Evolutionary conservation across 2,888 invertebrate genomes (phyloP).

Genomic region (Philaethria dido): DNA sequence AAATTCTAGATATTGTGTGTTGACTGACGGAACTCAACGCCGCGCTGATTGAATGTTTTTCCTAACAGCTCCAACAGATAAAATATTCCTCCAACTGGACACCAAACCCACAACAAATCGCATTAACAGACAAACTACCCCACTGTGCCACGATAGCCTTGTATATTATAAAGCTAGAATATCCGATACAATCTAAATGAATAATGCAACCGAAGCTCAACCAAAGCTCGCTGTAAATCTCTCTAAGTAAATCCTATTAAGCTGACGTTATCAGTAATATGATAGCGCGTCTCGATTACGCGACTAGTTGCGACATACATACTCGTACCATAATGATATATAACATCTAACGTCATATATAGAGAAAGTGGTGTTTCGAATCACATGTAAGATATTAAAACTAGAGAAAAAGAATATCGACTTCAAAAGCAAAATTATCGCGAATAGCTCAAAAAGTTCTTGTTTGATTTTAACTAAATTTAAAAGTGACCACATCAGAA

Average conservation of each 20-base stretch:
- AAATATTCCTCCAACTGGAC: no score
- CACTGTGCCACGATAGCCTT: background rate
- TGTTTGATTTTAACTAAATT: no score
- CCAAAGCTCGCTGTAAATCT: slow-evolving; percentile 1
- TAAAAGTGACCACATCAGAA: no score
- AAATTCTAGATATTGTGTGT: no score
- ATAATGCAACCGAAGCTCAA: background rate
- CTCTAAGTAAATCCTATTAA: slow-evolving; percentile 4
- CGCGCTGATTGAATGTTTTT: no score
- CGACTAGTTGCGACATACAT: slow-evolving; percentile 30
- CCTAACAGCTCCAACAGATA: no score
- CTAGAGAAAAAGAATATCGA: no score
- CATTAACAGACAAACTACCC: background rate
- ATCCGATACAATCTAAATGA: slow-evolving; percentile 5
- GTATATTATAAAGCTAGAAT: background rate
- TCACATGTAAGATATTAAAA: no score
- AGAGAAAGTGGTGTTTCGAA: slow-evolving; percentile 36
- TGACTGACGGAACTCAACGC: no score
- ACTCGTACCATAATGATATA: slow-evolving; percentile 44
- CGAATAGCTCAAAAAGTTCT: no score
- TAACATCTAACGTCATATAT: slow-evolving; percentile 41
- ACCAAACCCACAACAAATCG: no score
- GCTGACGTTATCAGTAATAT: background rate
- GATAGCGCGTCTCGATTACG: slow-evolving; percentile 9
- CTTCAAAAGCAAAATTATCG: no score